Base-by-base conservation (phyloP, 2,888 invertebrate species). In the Alsophila aescularia region DNA sequence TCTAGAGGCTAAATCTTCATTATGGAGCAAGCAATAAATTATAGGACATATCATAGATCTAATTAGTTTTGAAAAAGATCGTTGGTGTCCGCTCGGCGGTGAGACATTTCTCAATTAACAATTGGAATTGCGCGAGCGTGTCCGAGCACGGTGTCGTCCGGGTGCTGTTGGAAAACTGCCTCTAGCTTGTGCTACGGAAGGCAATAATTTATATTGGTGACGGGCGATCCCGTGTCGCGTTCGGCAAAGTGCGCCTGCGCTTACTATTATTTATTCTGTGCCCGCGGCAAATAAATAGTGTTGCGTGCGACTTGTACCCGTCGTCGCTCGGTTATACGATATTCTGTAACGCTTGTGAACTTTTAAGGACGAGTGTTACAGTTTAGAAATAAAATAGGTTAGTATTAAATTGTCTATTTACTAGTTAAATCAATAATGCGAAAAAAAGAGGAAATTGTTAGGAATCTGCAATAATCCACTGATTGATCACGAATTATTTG, bases 1-100 rank as follows among this genome's bases (percentile, higher is more conserved):
- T 67, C 75, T 75, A 75, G 74, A 58, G 81, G 78, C 80, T 88
- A 87, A 89, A 87, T 89, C 89, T 90, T 90, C 88, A 89, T 89
- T 89, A 89, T 63, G 67, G 72, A 61, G 67, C 62, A 57, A 62
- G 62, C 82, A 67, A 81, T 88, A 87, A 84, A 83, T 89, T 79
- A 77, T 76, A 74, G 75, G 71, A 57, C 57, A 53, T 84, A 88
- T 89, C 87, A 72, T 54, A 69, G 81, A 87, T 88, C 88, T 85
- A 81, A 69, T 69, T 69, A 66, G 51, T 60, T 58, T 63, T 50
- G 60, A 63, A 66, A 66, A 62, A 66, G 59, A 61, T 66, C 50
- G 55, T 34, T 39, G 24, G 24, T 39, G 52, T 39, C 61, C 56
- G 56, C 44, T 35, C 44, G 52, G 35, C 37, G 41, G 52, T 56